Conservation (phyloP, 2,113 vertebrate genomes). For the Genyomyrus donnyi region DNA sequence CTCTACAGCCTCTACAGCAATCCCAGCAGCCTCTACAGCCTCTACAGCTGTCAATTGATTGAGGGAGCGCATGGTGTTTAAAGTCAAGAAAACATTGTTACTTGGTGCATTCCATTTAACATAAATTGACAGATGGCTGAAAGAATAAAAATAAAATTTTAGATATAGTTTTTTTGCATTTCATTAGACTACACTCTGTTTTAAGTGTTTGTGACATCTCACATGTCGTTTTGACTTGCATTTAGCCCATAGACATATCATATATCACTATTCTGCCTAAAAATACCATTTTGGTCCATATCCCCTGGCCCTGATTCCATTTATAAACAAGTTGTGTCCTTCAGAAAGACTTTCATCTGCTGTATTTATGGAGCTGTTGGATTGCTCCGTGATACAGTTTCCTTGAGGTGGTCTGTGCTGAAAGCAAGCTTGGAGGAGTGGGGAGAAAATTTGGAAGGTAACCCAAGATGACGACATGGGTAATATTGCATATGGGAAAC, state of each 20-base stretch:
- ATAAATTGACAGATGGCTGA: too few species aligned
- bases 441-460: neutral
- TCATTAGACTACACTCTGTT: neutral
- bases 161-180: neutral
- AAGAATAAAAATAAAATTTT: neutral
- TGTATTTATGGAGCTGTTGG: neutral
- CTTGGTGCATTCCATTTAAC: too few species aligned
- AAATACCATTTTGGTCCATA: neutral
- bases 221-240: neutral
- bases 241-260: neutral
- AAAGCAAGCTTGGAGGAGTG: neutral
- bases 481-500: neutral
- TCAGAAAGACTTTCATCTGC: neutral
- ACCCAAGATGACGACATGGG: neutral
- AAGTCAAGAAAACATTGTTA: too few species aligned
- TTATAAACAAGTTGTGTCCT: neutral
- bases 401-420: neutral
- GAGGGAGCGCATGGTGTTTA: too few species aligned
- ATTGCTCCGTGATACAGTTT: neutral
- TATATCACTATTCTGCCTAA: neutral
- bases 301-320: neutral
- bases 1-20: too few species aligned
- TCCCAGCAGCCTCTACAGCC: too few species aligned
- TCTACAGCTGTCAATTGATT: too few species aligned
- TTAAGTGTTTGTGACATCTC: neutral